Conservation (phyloP, 2,888 invertebrate species). For the Salticus scenicus region DNA sequence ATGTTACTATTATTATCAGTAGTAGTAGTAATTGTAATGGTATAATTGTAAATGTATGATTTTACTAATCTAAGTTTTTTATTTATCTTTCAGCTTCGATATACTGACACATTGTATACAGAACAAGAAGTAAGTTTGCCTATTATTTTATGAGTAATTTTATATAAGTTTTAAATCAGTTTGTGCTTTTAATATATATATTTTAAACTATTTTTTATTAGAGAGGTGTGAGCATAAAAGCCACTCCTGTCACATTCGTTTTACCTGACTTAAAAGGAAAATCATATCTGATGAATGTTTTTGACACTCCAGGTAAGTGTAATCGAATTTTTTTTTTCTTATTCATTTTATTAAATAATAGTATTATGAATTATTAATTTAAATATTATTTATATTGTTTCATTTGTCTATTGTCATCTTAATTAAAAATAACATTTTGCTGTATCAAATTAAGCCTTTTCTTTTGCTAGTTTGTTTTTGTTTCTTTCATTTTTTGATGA, state of each 20-base stretch:
- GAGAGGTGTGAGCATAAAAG: constrained; percentile 96
- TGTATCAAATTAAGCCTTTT: too few relatives aligned
- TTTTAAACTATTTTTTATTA: constrained; percentile 64
- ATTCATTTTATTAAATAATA: too few relatives aligned
- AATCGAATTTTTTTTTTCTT: too few relatives aligned
- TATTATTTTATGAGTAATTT: not conserved
- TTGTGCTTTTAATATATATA: not conserved
- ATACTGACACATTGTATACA: constrained; percentile 96
- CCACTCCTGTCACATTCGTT: constrained; percentile 94
- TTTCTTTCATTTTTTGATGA: too few relatives aligned
- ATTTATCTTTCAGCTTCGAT: constrained; percentile 80
- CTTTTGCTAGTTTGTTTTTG: too few relatives aligned
- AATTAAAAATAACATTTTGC: too few relatives aligned
- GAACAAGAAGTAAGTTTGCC: constrained; percentile 84
- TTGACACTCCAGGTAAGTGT: constrained; percentile 86
- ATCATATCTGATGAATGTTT: constrained; percentile 96
- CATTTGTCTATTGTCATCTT: too few relatives aligned
- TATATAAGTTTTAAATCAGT: not conserved
- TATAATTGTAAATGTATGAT: not conserved
- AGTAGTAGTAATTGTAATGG: too few relatives aligned
- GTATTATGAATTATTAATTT: too few relatives aligned
- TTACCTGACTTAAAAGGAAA: constrained; percentile 95
- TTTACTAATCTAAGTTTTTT: too few relatives aligned
- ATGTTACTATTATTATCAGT: not conserved
- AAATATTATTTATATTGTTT: too few relatives aligned